A percentile compares a stretch with the other conserved stretches of the same genome.
These are phyloP conservation scores for Drosophila saltans DNA, from an alignment of 1,140 invertebrate species.

Conservation along the genomic window DNA sequence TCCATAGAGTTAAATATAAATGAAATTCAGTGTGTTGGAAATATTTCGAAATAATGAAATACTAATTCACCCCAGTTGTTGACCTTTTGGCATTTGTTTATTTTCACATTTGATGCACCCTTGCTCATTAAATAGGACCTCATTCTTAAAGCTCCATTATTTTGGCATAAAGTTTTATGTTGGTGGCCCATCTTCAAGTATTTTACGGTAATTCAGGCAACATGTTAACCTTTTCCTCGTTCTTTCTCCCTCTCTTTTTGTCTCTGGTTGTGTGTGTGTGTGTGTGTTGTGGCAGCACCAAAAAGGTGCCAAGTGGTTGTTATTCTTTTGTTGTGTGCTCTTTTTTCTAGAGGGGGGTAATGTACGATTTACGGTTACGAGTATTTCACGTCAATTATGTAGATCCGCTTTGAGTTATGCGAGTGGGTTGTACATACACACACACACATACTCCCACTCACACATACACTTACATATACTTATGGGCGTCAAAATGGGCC, in stretches of 20 bases:
- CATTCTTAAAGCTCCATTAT: constrained; percentile 45
- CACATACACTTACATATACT: neutral
- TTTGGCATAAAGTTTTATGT: constrained; percentile 60
- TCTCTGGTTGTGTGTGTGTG: neutral
- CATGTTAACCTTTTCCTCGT: constrained; percentile 60
- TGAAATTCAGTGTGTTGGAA: neutral
- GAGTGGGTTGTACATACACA: constrained; percentile 44
- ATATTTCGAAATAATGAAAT: constrained; percentile 16
- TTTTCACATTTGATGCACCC: constrained; percentile 7
- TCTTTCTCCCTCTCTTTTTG: neutral
- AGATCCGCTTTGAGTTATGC: constrained; percentile 77
- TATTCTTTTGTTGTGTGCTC: constrained; percentile 33
- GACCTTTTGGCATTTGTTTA: constrained; percentile 25
- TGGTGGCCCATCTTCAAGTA: constrained; percentile 45
- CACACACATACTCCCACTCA: neutral
- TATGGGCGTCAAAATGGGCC: constrained; percentile 14
- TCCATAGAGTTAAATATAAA: neutral
- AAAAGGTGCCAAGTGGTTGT: constrained; percentile 52
- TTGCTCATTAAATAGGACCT: constrained; percentile 41
- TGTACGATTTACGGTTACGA: constrained; percentile 67
- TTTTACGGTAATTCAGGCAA: constrained; percentile 54
- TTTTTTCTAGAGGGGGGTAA: constrained; percentile 44
- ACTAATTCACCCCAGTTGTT: constrained; percentile 1
- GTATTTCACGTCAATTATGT: constrained; percentile 76
- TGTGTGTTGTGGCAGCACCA: neutral